phyloP scores from a whole-genome alignment of 2,797 vertebrate species.

The Harpagifer antarcticus region DNA sequence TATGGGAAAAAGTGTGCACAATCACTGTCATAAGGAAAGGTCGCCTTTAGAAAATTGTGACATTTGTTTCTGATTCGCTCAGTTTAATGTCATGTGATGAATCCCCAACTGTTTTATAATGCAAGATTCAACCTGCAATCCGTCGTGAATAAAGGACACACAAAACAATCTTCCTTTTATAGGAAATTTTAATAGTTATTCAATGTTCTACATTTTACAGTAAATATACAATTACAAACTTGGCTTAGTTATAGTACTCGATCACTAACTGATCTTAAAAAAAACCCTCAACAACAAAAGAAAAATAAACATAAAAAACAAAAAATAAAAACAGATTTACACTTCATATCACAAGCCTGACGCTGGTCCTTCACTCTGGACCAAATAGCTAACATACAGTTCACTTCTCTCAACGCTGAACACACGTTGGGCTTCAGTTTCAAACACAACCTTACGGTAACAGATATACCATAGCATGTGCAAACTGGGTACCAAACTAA shows the following conservation, averaged over 20 bases:
- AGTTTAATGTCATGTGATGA: neutral
- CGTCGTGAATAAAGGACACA: neutral
- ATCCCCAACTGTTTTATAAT: neutral
- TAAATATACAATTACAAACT: slow-evolving; percentile 99
- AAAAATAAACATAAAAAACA: slow-evolving; percentile 49
- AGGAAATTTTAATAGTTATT: slow-evolving; percentile 98
- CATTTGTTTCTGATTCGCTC: neutral
- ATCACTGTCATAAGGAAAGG: neutral
- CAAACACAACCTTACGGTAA: slow-evolving; percentile 82
- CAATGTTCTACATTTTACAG: slow-evolving; percentile 99
- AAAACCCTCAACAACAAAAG: slow-evolving; percentile 77
- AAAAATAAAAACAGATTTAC: slow-evolving; percentile 89
- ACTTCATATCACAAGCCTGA: slow-evolving; percentile 93
- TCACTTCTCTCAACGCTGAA: slow-evolving; percentile 83
- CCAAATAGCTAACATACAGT: slow-evolving; percentile 85
- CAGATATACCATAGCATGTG: slow-evolving; percentile 83
- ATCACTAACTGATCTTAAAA: slow-evolving; percentile 95
- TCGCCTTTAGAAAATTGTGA: neutral
- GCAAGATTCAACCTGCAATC: neutral
- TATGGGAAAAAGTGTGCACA: neutral
- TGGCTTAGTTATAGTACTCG: slow-evolving; percentile 98
- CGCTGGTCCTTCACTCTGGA: slow-evolving; percentile 86
- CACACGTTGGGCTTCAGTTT: slow-evolving; percentile 82
- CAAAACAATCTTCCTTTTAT: slow-evolving; percentile 82
- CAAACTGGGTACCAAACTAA: slow-evolving; percentile 84